phyloP scores from a whole-genome alignment of 2,888 invertebrate genomes.

The Carpatolechia fugitivella region DNA sequence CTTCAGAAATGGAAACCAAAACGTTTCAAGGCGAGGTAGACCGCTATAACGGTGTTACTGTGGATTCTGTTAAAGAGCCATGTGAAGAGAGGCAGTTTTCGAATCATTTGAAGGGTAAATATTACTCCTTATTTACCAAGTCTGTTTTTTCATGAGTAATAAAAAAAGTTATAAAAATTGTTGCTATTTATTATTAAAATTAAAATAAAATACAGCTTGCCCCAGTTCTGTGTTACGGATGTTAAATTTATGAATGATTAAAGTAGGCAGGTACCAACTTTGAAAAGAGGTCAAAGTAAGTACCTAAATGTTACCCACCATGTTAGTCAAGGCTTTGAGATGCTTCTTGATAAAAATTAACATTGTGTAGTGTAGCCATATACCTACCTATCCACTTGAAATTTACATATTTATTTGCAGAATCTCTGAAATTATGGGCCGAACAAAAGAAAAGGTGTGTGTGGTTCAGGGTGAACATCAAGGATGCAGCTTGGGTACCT shows the following conservation, averaged over 20 bases:
- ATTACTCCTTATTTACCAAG: background rate
- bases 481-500: conserved; percentile 87
- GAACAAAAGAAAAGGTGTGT: conserved; percentile 82
- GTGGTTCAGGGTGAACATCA: conserved; percentile 88
- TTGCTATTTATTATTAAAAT: too few species aligned
- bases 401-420: conserved; percentile 62
- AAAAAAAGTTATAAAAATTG: too few species aligned
- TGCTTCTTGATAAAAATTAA: background rate
- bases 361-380: background rate
- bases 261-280: too few species aligned
- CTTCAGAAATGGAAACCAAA: conserved; percentile 11
- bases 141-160: too few species aligned
- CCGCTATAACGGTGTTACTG: conserved; percentile 86
- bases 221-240: too few species aligned
- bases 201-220: too few species aligned
- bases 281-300: too few species aligned
- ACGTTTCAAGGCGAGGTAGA: conserved; percentile 74
- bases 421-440: conserved; percentile 84
- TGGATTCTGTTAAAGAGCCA: conserved; percentile 81
- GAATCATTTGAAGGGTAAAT: conserved; percentile 79
- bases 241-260: too few species aligned
- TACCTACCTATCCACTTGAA: background rate
- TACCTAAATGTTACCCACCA: too few species aligned
- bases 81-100: conserved; percentile 74
- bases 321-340: background rate